Evolutionary conservation across 2,888 invertebrate species (phyloP), one percentile per base, ranked within the genome.

Genomic region (Mimumesa dahlbomi): DNA sequence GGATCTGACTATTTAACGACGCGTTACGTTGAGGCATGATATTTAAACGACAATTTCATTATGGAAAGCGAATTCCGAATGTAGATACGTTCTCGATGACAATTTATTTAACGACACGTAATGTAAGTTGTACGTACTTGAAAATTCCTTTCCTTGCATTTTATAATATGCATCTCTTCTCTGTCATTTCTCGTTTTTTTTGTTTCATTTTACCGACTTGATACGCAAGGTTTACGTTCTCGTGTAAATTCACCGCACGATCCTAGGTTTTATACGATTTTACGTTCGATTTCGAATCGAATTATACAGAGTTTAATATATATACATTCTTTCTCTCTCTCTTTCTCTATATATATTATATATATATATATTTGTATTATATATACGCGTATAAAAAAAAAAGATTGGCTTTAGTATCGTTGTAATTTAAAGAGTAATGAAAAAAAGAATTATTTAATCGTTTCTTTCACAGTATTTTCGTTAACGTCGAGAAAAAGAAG

Each of bases 241-340:
- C 16, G 54, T 69, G 71, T 65, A 70, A 69, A 63, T 52, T 43
- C n/a, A 50, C 65, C 64, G 70, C 70, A 70, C 36, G 69, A 69
- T 7, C 64, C 53, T 64, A 46, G 38, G n/a, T 54, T 69, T 65
- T 58, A 52, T 72, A 73, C 58, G 61, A 49, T 57, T 68, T 58
- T 61, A 18, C 38, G 49, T 72, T 76, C 73, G 74, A 75, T 81
- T 72, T 31, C 53, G 36, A 73, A 76, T 79, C 80, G 77, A 79
- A 67, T n/a, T n/a, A n/a, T 52, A 53, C 67, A 81, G 74, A 81
- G 66, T 81, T 82, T 78, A 78, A 75, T 76, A 82, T 83, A 74
- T 72, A 74, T 73, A 72, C 62, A 69, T 54, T 70, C 69, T 69
- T 66, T 63, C n/a, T n/a, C n/a, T n/a, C n/a, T n/a, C n/a, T n/a